phyloP scores from a whole-genome alignment of 2,888 invertebrate species.

The Apamea anceps region DNA sequence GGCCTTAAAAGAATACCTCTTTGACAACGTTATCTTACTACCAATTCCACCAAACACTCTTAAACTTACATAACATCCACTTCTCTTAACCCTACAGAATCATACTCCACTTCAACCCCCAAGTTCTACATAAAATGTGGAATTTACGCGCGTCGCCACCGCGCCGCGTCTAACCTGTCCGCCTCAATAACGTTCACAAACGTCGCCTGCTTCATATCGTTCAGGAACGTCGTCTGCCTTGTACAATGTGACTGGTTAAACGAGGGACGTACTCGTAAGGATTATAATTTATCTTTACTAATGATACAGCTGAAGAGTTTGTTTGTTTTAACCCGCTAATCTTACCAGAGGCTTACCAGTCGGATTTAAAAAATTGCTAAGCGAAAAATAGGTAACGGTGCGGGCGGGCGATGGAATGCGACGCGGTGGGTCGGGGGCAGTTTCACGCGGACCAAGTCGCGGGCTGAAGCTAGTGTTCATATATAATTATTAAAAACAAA shows the following conservation, averaged over 20 bases:
- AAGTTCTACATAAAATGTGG: conserved; percentile 56
- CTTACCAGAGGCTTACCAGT: too few species aligned
- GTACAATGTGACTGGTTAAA: conserved; percentile 3
- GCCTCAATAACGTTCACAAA: conserved; percentile 54
- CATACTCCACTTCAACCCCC: conserved; percentile 48
- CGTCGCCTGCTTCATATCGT: conserved; percentile 44
- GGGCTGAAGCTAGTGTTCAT: too few species aligned
- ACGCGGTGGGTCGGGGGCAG: too few species aligned
- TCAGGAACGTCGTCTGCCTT: conserved; percentile 24
- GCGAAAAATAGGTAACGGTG: too few species aligned
- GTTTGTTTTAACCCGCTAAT: too few species aligned
- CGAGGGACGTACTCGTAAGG: background rate
- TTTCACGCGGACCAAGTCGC: too few species aligned
- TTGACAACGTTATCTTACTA: background rate
- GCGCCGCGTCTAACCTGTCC: conserved; percentile 51
- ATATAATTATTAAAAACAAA: background rate
- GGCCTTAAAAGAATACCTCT: background rate
- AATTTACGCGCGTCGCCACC: conserved; percentile 54
- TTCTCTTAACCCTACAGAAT: conserved; percentile 56
- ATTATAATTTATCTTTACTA: background rate
- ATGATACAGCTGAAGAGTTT: too few species aligned
- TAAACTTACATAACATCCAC: conserved; percentile 16
- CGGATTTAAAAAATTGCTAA: too few species aligned
- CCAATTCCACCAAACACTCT: background rate
- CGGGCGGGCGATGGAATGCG: too few species aligned